A percentile compares a stretch with the other conserved stretches of the same genome.
phyloP scores from a whole-genome alignment of 2,888 invertebrate species.

The Dicyrtoma fusca region DNA sequence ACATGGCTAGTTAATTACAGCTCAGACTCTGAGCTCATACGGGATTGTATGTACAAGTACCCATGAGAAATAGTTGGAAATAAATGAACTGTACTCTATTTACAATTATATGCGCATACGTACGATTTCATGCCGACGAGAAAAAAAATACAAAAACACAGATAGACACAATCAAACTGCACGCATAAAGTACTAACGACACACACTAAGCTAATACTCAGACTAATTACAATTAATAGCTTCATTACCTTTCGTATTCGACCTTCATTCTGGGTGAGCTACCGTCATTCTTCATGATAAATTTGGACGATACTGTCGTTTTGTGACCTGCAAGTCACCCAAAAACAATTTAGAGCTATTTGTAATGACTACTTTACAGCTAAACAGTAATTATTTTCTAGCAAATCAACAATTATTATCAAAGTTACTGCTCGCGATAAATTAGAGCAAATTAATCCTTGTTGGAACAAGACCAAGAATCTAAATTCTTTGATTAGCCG shows the following conservation, averaged over 20 bases:
- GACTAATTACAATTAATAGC: conserved; percentile 13
- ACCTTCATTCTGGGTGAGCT: conserved; percentile 79
- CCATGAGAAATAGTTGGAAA: background rate
- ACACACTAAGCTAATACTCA: background rate
- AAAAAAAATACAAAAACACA: background rate
- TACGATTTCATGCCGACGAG: background rate
- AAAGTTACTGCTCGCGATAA: too few relatives aligned
- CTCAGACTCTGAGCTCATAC: too few relatives aligned
- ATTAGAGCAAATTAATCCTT: too few relatives aligned
- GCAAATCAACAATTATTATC: background rate
- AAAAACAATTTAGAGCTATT: background rate
- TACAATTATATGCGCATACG: too few relatives aligned
- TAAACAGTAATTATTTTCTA: background rate
- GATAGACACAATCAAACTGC: too few relatives aligned
- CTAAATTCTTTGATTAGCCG: too few relatives aligned
- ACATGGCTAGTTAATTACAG: background rate
- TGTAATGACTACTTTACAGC: conserved; percentile 4
- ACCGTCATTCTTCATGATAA: conserved; percentile 68
- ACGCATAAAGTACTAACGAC: background rate
- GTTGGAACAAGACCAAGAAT: too few relatives aligned
- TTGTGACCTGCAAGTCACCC: conserved; percentile 68
- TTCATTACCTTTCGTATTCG: conserved; percentile 78
- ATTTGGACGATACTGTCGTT: conserved; percentile 77
- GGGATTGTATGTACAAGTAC: too few relatives aligned
- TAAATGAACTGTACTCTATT: background rate